These are phyloP conservation scores for Riparia riparia DNA, from an alignment of 2,113 vertebrate genomes.

Conservation along the genomic window DNA sequence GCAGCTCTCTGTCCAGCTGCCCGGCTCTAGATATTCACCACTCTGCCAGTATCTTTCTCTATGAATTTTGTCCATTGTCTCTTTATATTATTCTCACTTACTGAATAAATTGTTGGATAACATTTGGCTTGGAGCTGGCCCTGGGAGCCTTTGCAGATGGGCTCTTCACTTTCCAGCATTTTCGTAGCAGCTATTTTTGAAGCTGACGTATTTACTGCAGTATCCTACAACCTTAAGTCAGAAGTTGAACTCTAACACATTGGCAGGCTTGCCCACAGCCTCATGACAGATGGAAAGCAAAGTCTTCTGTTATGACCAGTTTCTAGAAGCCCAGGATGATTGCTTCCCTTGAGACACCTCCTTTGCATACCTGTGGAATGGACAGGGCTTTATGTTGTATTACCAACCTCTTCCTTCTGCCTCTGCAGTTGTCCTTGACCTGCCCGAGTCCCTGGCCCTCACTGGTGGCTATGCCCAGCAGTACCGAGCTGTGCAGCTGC, in stretches of 20 bases:
- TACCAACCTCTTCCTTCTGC: not conserved
- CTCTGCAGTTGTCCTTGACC: conserved; percentile 66
- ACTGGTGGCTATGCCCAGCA: conserved; percentile 65
- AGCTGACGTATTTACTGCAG: not conserved
- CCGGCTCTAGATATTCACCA: not conserved
- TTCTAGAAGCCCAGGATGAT: not conserved
- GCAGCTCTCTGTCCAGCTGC: not conserved
- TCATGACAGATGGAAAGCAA: not conserved
- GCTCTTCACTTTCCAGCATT: not conserved
- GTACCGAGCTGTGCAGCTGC: conserved; percentile 76
- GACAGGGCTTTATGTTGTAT: not conserved
- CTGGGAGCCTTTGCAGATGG: not conserved
- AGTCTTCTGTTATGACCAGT: not conserved
- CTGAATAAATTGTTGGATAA: not conserved
- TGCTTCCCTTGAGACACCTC: not conserved
- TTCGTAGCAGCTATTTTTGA: not conserved
- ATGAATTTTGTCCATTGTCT: not conserved
- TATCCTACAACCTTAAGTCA: not conserved
- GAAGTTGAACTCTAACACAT: not conserved
- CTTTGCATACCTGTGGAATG: fast-evolving
- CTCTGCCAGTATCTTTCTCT: not conserved
- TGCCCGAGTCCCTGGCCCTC: conserved; percentile 70
- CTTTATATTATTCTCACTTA: not conserved
- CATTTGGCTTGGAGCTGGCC: not conserved
- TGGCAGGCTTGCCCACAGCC: not conserved